Conservation (phyloP, 2,113 vertebrate genomes). For the Mesoclemmys tuberculata region DNA sequence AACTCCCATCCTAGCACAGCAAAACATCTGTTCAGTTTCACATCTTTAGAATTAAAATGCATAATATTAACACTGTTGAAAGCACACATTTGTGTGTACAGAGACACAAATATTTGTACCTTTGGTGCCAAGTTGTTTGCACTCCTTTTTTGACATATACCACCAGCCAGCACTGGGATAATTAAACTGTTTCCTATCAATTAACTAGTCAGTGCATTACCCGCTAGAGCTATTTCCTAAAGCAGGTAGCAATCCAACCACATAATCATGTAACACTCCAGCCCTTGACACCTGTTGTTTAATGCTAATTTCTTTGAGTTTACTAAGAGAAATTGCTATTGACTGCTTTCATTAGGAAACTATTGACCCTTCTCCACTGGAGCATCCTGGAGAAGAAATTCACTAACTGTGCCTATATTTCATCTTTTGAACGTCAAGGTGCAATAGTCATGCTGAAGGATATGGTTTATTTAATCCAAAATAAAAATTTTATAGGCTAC, state of each 20-base stretch:
- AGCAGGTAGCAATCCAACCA: constrained; percentile 45
- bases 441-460: constrained; percentile 73
- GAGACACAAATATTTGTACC: constrained; percentile 31
- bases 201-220: background rate
- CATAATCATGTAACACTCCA: constrained; percentile 60
- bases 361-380: constrained; percentile 84
- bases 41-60: constrained; percentile 29
- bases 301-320: constrained; percentile 82
- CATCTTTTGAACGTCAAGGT: constrained; percentile 83
- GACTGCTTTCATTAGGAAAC: constrained; percentile 87
- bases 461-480: constrained; percentile 84
- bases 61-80: constrained; percentile 13
- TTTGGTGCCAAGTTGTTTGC: constrained; percentile 14
- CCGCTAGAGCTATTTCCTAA: constrained; percentile 54
- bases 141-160: background rate
- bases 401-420: constrained; percentile 86
- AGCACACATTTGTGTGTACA: background rate
- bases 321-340: constrained; percentile 87
- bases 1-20: constrained; percentile 28
- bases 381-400: constrained; percentile 80
- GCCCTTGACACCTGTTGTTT: constrained; percentile 64
- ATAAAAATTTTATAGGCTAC: constrained; percentile 86
- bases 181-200: constrained; percentile 44
- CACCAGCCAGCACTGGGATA: background rate
- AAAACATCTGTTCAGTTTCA: constrained; percentile 50